phyloP scores from a whole-genome alignment of 2,888 invertebrate genomes.

The Xylota segnis region DNA sequence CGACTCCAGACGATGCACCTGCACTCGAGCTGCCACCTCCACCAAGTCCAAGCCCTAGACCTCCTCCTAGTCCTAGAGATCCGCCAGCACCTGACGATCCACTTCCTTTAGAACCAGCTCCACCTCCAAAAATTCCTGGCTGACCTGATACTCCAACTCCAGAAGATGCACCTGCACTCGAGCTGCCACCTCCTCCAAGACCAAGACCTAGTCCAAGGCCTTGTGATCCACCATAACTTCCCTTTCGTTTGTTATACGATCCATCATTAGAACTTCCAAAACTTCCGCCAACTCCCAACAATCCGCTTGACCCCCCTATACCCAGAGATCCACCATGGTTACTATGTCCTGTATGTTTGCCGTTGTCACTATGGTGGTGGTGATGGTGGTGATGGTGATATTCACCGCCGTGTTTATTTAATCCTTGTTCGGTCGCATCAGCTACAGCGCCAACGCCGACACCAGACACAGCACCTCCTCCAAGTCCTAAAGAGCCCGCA shows the following conservation, averaged over 20 bases:
- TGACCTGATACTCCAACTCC: conserved; percentile 14
- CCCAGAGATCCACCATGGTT: not conserved
- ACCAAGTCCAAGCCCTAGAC: conserved; percentile 12
- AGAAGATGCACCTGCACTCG: not conserved
- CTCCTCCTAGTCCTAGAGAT: conserved; percentile 7
- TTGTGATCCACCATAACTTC: not conserved
- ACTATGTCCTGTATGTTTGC: too few species aligned
- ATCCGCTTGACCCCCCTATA: not conserved
- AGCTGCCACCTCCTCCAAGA: not conserved
- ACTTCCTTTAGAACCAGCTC: not conserved
- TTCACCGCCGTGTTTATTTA: not conserved
- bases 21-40: not conserved
- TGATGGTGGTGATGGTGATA: too few species aligned
- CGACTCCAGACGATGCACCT: not conserved
- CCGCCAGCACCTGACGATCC: conserved; percentile 3
- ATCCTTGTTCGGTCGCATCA: not conserved
- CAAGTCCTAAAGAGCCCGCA: not conserved
- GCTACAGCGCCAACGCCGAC: not conserved
- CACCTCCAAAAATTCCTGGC: not conserved
- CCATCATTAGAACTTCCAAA: not conserved
- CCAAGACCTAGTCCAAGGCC: conserved; percentile 22
- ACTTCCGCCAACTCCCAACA: conserved; percentile 33
- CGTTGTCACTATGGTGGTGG: too few species aligned
- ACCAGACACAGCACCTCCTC: not conserved
- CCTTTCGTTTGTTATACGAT: not conserved